Percentiles rank a stretch among this genome's conserved stretches.
Conservation (phyloP, 2,113 vertebrate species). For the Piliocolobus tephrosceles region DNA sequence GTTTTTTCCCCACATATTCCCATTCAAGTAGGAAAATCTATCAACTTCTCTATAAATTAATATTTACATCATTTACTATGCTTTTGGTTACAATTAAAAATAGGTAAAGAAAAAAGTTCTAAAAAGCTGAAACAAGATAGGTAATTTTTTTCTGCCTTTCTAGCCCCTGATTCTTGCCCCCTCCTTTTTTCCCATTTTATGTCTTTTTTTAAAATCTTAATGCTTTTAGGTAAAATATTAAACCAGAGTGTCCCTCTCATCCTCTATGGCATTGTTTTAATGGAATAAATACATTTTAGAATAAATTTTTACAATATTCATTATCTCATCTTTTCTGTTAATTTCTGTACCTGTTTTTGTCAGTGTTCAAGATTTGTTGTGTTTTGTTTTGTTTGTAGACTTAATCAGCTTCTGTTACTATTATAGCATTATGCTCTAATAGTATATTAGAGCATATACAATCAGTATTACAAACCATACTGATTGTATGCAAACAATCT, state of each 20-base stretch:
- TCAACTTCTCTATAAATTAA: neutral
- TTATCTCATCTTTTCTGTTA: neutral
- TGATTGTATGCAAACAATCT: too few species aligned
- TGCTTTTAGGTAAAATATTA: conserved; percentile 24
- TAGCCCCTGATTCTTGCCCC: neutral
- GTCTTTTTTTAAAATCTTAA: neutral
- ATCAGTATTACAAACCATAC: too few species aligned
- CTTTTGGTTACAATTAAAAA: conserved; percentile 35
- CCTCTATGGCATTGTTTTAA: neutral
- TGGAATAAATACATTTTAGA: neutral
- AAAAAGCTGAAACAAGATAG: neutral
- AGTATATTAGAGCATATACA: too few species aligned
- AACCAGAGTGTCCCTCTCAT: neutral
- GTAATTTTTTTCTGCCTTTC: neutral
- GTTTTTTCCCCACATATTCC: neutral
- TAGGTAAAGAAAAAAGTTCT: neutral
- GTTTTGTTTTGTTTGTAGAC: neutral
- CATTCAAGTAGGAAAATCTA: neutral
- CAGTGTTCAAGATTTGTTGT: neutral
- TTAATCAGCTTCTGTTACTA: neutral
- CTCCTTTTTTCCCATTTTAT: neutral
- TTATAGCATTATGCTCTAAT: neutral
- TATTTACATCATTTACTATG: neutral
- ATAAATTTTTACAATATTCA: neutral
- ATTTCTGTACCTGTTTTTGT: neutral